These are phyloP conservation scores for Ophion costatus DNA, from an alignment of 2,888 invertebrate genomes.

Conservation along the genomic window DNA sequence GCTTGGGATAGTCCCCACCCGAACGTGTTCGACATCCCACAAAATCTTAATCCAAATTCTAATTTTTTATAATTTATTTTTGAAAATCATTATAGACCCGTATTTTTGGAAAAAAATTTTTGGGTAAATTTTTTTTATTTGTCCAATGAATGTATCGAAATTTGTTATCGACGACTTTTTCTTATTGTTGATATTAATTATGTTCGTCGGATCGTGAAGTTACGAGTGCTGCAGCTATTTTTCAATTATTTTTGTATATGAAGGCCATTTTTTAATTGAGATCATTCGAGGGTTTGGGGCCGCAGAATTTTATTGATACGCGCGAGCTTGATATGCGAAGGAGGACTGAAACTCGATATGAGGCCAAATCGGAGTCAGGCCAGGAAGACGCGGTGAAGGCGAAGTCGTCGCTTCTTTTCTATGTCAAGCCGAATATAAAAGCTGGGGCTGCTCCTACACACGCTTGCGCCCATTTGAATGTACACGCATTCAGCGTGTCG, in stretches of 20 bases:
- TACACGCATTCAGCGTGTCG: background rate
- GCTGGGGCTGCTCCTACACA: constrained; percentile 5
- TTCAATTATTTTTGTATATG: background rate
- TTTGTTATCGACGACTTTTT: too few relatives aligned
- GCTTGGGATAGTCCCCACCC: constrained; percentile 49
- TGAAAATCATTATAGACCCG: background rate
- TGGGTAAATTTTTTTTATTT: background rate
- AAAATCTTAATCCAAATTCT: constrained; percentile 20
- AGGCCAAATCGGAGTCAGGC: constrained; percentile 41
- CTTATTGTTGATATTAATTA: too few relatives aligned
- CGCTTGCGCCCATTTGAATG: background rate
- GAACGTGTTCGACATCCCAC: constrained; percentile 7
- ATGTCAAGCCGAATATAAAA: constrained; percentile 60
- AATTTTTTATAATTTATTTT: constrained; percentile 36
- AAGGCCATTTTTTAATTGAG: background rate
- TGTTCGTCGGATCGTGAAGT: too few relatives aligned
- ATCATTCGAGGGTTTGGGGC: background rate
- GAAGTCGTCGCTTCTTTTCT: constrained; percentile 57
- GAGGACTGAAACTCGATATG: constrained; percentile 38
- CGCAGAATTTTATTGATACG: background rate
- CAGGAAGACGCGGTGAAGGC: constrained; percentile 33
- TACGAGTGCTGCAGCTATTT: too few relatives aligned
- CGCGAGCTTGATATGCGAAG: background rate
- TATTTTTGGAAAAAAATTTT: background rate
- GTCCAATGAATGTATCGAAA: too few relatives aligned